A percentile compares a stretch with the other conserved stretches of the same genome.
Evolutionary conservation across 2,113 vertebrate species (phyloP).

Genomic region (Solenodon paradoxus): DNA sequence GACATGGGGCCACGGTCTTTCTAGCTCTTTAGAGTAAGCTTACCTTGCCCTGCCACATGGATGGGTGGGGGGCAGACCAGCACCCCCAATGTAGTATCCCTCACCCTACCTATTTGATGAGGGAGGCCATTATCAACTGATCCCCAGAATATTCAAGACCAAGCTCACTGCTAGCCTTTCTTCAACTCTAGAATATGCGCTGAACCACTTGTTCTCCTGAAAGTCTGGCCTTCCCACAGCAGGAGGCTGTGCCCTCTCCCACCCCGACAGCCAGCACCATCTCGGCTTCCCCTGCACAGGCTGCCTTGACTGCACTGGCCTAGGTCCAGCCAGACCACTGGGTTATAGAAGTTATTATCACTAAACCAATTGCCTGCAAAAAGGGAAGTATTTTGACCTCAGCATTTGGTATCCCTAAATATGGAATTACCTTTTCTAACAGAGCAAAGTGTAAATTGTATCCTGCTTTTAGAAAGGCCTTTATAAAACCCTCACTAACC

Average conservation of each 20-base stretch:
- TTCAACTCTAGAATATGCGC: background rate
- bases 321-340: no score
- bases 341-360: background rate
- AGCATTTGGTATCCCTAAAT: background rate
- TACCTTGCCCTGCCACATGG: no score
- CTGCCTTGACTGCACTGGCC: background rate
- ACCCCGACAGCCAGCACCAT: fast-evolving
- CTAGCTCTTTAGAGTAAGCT: background rate
- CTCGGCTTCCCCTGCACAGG: fast-evolving
- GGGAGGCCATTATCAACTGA: background rate
- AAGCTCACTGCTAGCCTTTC: background rate
- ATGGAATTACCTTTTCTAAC: background rate
- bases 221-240: background rate
- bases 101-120: background rate
- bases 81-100: background rate
- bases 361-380: background rate
- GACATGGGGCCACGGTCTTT: background rate
- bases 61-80: background rate
- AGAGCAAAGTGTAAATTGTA: background rate
- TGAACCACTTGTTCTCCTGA: background rate
- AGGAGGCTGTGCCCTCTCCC: background rate
- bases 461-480: background rate
- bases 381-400: background rate
- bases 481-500: background rate
- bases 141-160: background rate